These are phyloP conservation scores for Siderastrea siderea DNA, from an alignment of 92 coral and sea anemone genomes.

Conservation along the genomic window DNA sequence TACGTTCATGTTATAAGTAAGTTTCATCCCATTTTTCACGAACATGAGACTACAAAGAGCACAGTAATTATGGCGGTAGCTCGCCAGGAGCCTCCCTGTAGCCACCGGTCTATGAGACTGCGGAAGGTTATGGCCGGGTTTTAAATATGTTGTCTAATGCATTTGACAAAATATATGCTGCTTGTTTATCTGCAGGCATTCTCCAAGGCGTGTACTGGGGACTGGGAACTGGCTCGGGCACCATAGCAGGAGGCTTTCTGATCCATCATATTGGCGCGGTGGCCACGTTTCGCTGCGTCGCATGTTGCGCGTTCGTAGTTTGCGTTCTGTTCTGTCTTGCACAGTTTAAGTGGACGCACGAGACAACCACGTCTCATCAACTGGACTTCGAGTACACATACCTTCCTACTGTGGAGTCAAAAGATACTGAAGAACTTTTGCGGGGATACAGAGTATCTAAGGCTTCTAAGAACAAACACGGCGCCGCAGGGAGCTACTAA, in stretches of 20 bases:
- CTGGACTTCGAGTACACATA: slow-evolving; percentile 77
- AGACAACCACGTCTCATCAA: slow-evolving; percentile 61
- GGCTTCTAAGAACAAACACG: slow-evolving; percentile 20
- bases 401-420: slow-evolving; percentile 86
- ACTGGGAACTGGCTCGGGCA: slow-evolving; percentile 94
- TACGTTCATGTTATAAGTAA: too few species aligned
- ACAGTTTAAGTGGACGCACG: slow-evolving; percentile 91
- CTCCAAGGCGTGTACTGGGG: slow-evolving; percentile 99
- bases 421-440: slow-evolving; percentile 90
- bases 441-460: slow-evolving; percentile 71
- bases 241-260: slow-evolving; percentile 92
- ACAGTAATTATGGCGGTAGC: too few species aligned
- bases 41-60: too few species aligned
- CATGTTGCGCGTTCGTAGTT: slow-evolving; percentile 77
- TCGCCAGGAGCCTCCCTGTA: too few species aligned
- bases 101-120: too few species aligned
- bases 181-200: slow-evolving; percentile 67
- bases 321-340: slow-evolving; percentile 85
- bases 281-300: slow-evolving; percentile 89
- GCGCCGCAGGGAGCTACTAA: not conserved
- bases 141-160: too few species aligned
- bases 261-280: slow-evolving; percentile 95
- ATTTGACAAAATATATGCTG: too few species aligned
- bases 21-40: too few species aligned
- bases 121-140: too few species aligned